Evolutionary conservation across 2,888 invertebrate species (phyloP).

Genomic region (Meghimatium bilineatum): DNA sequence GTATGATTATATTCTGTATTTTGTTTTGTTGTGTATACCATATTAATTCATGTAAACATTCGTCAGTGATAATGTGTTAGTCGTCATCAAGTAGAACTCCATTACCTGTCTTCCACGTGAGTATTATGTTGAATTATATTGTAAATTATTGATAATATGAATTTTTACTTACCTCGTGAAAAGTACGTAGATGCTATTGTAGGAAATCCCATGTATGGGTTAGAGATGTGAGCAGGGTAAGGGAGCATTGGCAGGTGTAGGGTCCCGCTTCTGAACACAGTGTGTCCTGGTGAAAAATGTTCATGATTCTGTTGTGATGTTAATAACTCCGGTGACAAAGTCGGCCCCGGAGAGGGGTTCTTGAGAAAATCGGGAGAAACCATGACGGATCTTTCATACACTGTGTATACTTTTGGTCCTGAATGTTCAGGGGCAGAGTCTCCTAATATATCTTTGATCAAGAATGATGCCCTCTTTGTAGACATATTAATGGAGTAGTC

Average conservation of each 20-base stretch:
- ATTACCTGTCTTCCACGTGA: too few species aligned
- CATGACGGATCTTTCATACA: not conserved
- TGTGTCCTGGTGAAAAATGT: not conserved
- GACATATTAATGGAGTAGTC: not conserved
- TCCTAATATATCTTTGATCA: slow-evolving; percentile 63
- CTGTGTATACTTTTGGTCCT: not conserved
- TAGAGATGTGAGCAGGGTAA: slow-evolving; percentile 11
- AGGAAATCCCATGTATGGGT: slow-evolving; percentile 30
- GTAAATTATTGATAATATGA: not conserved
- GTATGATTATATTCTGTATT: too few species aligned
- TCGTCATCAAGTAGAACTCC: too few species aligned
- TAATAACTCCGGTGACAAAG: not conserved
- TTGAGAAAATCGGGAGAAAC: not conserved
- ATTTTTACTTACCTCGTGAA: slow-evolving; percentile 21
- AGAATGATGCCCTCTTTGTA: slow-evolving; percentile 57
- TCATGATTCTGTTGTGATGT: not conserved
- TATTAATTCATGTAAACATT: too few species aligned
- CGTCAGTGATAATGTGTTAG: too few species aligned
- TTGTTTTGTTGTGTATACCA: too few species aligned
- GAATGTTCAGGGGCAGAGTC: not conserved
- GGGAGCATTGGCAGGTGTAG: slow-evolving; percentile 22
- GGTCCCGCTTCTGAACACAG: slow-evolving; percentile 14
- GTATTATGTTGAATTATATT: too few species aligned
- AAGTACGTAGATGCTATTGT: not conserved
- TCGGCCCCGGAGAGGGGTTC: slow-evolving; percentile 1